phyloP scores from a whole-genome alignment of 2,888 invertebrate species.

The Drepana falcataria region DNA sequence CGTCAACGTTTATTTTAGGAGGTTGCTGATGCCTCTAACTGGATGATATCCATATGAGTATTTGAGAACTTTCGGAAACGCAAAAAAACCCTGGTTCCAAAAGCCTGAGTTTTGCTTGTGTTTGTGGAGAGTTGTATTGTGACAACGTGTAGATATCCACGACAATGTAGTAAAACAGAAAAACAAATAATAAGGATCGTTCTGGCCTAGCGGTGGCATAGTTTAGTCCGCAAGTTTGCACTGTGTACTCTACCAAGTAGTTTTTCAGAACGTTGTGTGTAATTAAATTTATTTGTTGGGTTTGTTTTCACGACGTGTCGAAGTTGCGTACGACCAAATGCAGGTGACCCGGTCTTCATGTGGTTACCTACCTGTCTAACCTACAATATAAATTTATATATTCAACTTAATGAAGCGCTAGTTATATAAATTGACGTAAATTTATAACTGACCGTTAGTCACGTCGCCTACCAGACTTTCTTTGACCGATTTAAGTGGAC shows the following conservation, averaged over 20 bases:
- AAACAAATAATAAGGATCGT: too few relatives aligned
- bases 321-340: conserved; percentile 45
- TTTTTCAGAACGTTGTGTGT: too few relatives aligned
- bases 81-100: not conserved
- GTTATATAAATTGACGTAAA: conserved; percentile 67
- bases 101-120: too few relatives aligned
- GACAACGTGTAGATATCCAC: too few relatives aligned
- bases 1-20: conserved; percentile 58
- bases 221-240: too few relatives aligned
- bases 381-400: conserved; percentile 32
- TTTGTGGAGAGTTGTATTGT: too few relatives aligned
- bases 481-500: conserved; percentile 44
- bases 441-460: conserved; percentile 40
- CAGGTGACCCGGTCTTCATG: conserved; percentile 70
- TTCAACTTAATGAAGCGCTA: conserved; percentile 56
- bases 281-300: too few relatives aligned
- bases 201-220: too few relatives aligned
- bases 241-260: too few relatives aligned
- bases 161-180: too few relatives aligned
- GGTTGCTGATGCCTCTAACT: conserved; percentile 40
- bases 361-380: conserved; percentile 32
- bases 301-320: conserved; percentile 31
- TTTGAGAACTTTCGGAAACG: not conserved
- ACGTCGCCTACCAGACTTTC: conserved; percentile 45
- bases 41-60: conserved; percentile 29